Conservation (phyloP, 64 coral and sea anemone species). For the Trachythela sp. region DNA sequence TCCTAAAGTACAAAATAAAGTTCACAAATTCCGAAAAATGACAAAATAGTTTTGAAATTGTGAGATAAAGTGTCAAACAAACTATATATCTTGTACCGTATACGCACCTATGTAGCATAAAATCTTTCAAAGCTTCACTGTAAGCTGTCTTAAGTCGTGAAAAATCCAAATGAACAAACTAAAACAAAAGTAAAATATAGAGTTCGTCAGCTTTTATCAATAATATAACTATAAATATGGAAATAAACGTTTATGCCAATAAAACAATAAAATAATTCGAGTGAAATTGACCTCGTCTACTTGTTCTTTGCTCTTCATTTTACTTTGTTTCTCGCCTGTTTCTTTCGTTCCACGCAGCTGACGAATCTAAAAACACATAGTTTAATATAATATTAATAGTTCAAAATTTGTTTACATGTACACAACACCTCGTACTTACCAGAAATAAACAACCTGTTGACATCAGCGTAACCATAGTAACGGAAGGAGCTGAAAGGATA, state of each 20-base stretch:
- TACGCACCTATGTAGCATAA: conserved; percentile 89
- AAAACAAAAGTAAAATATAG: background rate
- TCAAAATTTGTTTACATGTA: background rate
- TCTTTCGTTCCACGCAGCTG: background rate
- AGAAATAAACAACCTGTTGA: conserved; percentile 73
- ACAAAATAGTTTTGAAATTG: background rate
- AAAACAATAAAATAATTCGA: background rate
- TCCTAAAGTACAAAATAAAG: conserved; percentile 25
- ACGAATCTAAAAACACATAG: background rate
- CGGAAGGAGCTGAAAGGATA: conserved; percentile 59
- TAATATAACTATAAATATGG: too few relatives aligned
- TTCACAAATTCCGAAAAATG: background rate
- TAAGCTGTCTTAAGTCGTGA: conserved; percentile 52
- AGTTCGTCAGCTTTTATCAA: background rate
- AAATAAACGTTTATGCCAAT: too few relatives aligned
- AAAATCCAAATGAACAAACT: conserved; percentile 48
- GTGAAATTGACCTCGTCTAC: background rate
- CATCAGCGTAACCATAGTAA: conserved; percentile 53
- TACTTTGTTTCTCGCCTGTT: background rate
- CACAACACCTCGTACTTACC: conserved; percentile 33
- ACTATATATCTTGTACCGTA: background rate
- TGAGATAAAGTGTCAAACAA: background rate
- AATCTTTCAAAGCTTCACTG: conserved; percentile 73
- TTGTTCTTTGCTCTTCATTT: background rate
- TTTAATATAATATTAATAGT: too few relatives aligned